Percentiles rank a stretch among this genome's conserved stretches.
phyloP scores from a whole-genome alignment of 92 coral and sea anemone species.

The Porites divaricata region DNA sequence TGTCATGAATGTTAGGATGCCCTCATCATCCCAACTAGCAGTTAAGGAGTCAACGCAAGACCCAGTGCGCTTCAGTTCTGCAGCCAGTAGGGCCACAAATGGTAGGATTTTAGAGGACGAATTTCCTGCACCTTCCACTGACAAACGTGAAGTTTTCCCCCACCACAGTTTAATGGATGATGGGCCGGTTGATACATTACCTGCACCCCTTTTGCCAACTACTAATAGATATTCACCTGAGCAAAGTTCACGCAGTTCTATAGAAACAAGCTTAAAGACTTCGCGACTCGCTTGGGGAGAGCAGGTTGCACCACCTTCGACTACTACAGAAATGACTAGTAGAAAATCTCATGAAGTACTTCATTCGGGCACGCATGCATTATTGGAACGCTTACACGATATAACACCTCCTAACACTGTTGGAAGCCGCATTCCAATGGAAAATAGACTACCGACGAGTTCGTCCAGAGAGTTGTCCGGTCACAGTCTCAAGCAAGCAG shows the following conservation, averaged over 20 bases:
- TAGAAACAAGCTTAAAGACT: slow-evolving; percentile 14
- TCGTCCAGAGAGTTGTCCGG: not conserved
- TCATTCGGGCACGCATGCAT: not conserved
- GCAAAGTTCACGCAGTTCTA: slow-evolving; percentile 16
- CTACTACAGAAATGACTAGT: not conserved
- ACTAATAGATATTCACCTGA: not conserved
- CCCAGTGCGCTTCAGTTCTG: not conserved
- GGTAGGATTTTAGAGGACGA: not conserved
- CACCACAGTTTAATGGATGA: not conserved
- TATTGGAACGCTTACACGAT: not conserved
- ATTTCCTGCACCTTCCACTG: not conserved
- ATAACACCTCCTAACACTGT: not conserved
- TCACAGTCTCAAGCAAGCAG: not conserved
- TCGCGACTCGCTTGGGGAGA: slow-evolving; percentile 33
- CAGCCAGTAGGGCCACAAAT: slow-evolving; percentile 9
- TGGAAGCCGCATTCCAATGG: slow-evolving; percentile 9
- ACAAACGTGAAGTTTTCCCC: not conserved
- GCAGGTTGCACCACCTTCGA: not conserved
- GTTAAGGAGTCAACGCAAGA: too few species aligned
- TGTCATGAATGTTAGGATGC: too few species aligned
- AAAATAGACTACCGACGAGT: not conserved
- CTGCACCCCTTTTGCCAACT: not conserved
- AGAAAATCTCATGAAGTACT: not conserved
- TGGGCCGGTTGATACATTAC: not conserved
- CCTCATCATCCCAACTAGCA: too few species aligned